phyloP scores from a whole-genome alignment of 2,888 invertebrate genomes.

The Drosophila hamatofila region DNA sequence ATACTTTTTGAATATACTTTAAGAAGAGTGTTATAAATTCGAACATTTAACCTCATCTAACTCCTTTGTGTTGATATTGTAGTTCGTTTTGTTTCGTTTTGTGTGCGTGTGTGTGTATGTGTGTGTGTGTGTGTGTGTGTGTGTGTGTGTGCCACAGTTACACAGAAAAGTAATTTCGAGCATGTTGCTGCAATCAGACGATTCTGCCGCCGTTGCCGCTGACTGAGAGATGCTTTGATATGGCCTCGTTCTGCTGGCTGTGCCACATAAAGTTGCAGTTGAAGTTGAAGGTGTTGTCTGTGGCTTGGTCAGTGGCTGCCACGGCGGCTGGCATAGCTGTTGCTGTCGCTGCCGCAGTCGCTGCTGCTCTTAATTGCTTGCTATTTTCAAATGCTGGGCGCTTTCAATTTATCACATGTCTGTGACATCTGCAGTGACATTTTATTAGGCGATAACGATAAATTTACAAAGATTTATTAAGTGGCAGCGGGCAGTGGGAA shows the following conservation, averaged over 20 bases:
- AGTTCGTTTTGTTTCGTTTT: constrained; percentile 42
- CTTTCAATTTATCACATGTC: constrained; percentile 76
- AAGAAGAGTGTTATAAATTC: constrained; percentile 44
- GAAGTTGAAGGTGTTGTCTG: constrained; percentile 59
- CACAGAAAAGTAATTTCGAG: constrained; percentile 82
- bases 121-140: constrained; percentile 34
- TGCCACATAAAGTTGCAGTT: constrained; percentile 34
- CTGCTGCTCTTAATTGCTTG: constrained; percentile 74
- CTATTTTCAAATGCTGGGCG: constrained; percentile 79
- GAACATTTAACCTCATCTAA: constrained; percentile 29
- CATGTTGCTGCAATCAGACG: constrained; percentile 78
- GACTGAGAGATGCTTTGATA: constrained; percentile 74
- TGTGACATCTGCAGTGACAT: constrained; percentile 74
- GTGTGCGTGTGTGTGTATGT: constrained; percentile 29
- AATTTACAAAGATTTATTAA: constrained; percentile 80
- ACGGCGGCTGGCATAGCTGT: background rate
- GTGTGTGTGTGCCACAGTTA: constrained; percentile 66
- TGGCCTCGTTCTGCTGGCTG: constrained; percentile 53
- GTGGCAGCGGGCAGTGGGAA: constrained; percentile 59
- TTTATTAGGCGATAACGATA: constrained; percentile 82
- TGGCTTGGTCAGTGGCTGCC: constrained; percentile 43
- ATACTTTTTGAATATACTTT: background rate
- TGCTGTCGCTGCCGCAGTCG: constrained; percentile 13
- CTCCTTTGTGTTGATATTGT: constrained; percentile 35
- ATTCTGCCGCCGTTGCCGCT: constrained; percentile 63